Evolutionary conservation across 1,140 invertebrate species (phyloP).

Genomic region (Marisa cornuarietis): DNA sequence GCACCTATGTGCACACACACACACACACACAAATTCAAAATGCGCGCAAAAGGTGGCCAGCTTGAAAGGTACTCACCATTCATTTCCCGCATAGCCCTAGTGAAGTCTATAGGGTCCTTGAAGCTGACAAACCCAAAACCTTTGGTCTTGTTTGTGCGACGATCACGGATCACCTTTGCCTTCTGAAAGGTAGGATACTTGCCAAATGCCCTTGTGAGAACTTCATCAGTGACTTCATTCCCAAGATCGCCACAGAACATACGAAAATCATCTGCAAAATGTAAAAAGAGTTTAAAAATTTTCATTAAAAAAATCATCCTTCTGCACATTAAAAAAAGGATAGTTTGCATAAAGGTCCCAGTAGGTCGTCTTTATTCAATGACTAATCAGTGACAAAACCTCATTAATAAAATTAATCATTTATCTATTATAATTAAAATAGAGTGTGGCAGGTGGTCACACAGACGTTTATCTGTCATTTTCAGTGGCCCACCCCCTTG

Average conservation of each 20-base stretch:
- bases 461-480: too few species aligned
- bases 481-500: too few species aligned
- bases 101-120: constrained; percentile 97
- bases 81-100: constrained; percentile 98
- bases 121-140: constrained; percentile 99
- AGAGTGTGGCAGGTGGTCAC: too few species aligned
- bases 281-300: too few species aligned
- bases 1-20: constrained; percentile 4
- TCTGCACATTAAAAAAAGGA: too few species aligned
- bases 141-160: constrained; percentile 97
- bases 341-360: too few species aligned
- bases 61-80: constrained; percentile 69
- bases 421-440: too few species aligned
- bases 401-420: too few species aligned
- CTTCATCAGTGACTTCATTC: constrained; percentile 98
- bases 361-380: too few species aligned
- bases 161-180: constrained; percentile 96
- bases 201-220: constrained; percentile 91
- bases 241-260: constrained; percentile 99
- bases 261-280: constrained; percentile 86
- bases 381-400: too few species aligned
- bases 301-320: too few species aligned
- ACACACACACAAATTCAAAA: constrained; percentile 3
- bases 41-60: too few species aligned
- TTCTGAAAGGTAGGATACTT: constrained; percentile 94